phyloP scores from a whole-genome alignment of 2,888 invertebrate genomes.

The Iphiclides podalirius region DNA sequence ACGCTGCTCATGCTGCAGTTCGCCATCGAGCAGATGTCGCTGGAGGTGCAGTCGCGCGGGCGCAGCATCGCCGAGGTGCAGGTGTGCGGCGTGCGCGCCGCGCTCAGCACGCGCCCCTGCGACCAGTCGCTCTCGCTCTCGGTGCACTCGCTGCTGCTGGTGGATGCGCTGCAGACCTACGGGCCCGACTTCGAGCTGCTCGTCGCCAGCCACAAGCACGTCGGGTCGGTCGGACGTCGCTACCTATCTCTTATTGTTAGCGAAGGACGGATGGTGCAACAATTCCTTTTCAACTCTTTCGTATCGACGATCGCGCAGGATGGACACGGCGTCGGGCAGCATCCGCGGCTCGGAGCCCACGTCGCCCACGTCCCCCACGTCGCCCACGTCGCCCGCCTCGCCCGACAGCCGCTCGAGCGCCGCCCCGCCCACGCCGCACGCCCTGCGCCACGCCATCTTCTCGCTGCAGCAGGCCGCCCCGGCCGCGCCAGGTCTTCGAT shows the following conservation, averaged over 20 bases:
- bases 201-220: conserved; percentile 96
- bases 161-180: conserved; percentile 96
- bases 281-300: no score
- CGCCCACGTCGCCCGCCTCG: conserved; percentile 85
- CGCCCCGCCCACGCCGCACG: conserved; percentile 85
- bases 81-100: conserved; percentile 91
- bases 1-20: conserved; percentile 90
- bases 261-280: no score
- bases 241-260: not conserved
- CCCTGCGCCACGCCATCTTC: conserved; percentile 74
- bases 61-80: conserved; percentile 96
- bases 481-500: no score
- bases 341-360: conserved; percentile 95
- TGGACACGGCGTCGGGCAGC: conserved; percentile 97
- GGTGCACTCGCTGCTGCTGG: conserved; percentile 94
- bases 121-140: conserved; percentile 90
- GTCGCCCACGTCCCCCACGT: conserved; percentile 88
- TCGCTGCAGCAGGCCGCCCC: conserved; percentile 68
- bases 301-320: conserved; percentile 67
- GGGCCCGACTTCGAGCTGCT: conserved; percentile 97
- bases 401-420: conserved; percentile 83
- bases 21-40: conserved; percentile 91
- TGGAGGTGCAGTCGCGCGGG: conserved; percentile 83
- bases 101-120: conserved; percentile 85
- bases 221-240: conserved; percentile 82